These are phyloP conservation scores for Orientallactaga sibirica DNA, from an alignment of 2,797 vertebrate genomes.

Conservation along the genomic window DNA sequence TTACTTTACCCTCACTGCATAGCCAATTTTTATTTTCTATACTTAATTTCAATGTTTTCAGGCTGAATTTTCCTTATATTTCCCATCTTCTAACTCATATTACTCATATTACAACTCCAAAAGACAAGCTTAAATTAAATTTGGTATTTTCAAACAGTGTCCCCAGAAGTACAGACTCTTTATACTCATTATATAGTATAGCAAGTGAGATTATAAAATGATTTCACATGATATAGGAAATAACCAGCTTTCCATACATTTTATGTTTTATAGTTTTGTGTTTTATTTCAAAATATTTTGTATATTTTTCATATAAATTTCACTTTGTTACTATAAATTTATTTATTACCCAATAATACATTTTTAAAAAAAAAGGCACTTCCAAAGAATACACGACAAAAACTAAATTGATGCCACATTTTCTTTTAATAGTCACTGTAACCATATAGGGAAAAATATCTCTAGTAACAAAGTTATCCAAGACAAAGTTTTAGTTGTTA, in stretches of 20 bases:
- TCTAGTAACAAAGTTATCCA: neutral
- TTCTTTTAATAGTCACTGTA: too few species aligned
- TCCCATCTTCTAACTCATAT: too few species aligned
- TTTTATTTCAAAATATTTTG: neutral
- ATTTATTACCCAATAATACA: neutral
- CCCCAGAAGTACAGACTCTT: neutral
- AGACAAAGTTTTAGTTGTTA: neutral
- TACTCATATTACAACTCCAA: too few species aligned
- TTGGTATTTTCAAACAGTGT: neutral
- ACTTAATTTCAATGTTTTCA: too few species aligned
- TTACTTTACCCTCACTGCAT: too few species aligned
- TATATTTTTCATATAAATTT: neutral
- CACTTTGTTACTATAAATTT: neutral
- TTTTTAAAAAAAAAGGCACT: neutral
- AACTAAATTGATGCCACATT: neutral
- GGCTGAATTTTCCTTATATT: too few species aligned
- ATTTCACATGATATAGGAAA: neutral
- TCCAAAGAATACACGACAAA: neutral
- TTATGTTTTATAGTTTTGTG: too few species aligned
- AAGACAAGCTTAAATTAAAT: neutral
- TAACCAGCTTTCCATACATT: neutral
- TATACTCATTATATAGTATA: neutral
- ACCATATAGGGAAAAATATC: too few species aligned
- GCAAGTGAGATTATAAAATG: neutral
- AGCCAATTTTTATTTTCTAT: too few species aligned